Base-by-base conservation (phyloP, 1,140 invertebrate genomes). In the Scaptomyza pallida region DNA sequence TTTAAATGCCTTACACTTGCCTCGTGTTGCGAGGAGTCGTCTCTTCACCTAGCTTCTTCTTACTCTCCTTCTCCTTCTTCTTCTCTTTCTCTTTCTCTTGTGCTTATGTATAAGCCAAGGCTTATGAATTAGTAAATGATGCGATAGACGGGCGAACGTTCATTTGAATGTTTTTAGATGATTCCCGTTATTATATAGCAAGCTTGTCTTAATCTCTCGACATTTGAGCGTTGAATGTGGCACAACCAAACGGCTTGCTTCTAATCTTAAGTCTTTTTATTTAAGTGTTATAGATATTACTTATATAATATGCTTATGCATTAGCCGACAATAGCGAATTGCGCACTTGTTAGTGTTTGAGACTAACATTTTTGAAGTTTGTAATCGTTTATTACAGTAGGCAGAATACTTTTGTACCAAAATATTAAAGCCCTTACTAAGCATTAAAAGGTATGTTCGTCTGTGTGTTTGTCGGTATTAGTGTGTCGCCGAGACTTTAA, bases 81-180 rank as follows among this genome's bases (percentile, higher is more conserved):
- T 13, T 40, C 13, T 48, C n/a, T 45, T 13, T 16, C 26, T 35
- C 10, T 33, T 2, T 23, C 45, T 19, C 16, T 19, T 71, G 51
- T 64, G 40, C 35, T 54, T 43, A 41, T 5, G 23, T 30, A 48
- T 62, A 57, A 55, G 62, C 70, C 33, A 33, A 40, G 70, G 54
- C 57, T 69, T 68, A 69, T 73, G 63, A 68, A 76, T 76, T 73
- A 76, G 62, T 76, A 63, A 76, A 76, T 73, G 59, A 68, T 73
- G 73, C 59, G 70, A 51, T 73, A 61, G 56, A 50, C 47, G 50
- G 44, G 19, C 17, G 19, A 15, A 30, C 61, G 44, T 33, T 67
- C 52, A 50, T 50, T 60, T 47, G 61, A 60, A 60, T 63, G 68
- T 55, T 65, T 59, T 47, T 44, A 54, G 47, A 72, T 72, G 55